phyloP scores from a whole-genome alignment of 2,888 invertebrate species.

The Diachrysia chrysitis region DNA sequence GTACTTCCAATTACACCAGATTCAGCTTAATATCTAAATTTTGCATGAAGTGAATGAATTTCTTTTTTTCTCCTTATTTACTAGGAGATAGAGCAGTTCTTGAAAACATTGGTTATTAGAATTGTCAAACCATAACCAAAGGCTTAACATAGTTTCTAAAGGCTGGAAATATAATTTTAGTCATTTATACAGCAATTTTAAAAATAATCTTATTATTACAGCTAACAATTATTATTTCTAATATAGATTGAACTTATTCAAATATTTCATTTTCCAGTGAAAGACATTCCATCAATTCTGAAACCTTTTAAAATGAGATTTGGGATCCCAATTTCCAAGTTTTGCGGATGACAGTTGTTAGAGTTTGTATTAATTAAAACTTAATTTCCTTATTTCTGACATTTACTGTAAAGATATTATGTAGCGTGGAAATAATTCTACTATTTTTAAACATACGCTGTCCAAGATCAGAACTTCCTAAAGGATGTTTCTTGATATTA shows the following conservation, averaged over 20 bases:
- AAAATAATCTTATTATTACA: neutral
- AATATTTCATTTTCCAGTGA: slow-evolving; percentile 5
- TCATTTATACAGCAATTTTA: too few relatives aligned
- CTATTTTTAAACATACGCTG: neutral
- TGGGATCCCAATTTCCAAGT: slow-evolving; percentile 26
- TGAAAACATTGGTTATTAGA: too few relatives aligned
- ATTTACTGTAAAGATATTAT: slow-evolving; percentile 4
- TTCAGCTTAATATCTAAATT: too few relatives aligned
- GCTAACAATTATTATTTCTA: neutral
- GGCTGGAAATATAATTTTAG: too few relatives aligned
- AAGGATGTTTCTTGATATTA: too few relatives aligned
- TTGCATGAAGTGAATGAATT: too few relatives aligned
- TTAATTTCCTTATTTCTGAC: slow-evolving; percentile 7
- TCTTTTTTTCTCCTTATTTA: too few relatives aligned
- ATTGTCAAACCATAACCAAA: too few relatives aligned
- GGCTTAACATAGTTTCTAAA: too few relatives aligned
- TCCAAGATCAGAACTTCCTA: too few relatives aligned
- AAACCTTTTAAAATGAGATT: slow-evolving; percentile 22
- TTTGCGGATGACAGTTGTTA: slow-evolving; percentile 32
- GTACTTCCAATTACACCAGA: too few relatives aligned
- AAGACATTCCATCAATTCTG: slow-evolving; percentile 17
- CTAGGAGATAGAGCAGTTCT: too few relatives aligned
- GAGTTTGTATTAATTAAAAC: slow-evolving; percentile 34
- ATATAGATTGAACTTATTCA: slow-evolving; percentile 11
- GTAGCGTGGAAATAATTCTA: neutral